Evolutionary conservation across 1,140 invertebrate species (phyloP).

Genomic region (Drosophila bifasciata): DNA sequence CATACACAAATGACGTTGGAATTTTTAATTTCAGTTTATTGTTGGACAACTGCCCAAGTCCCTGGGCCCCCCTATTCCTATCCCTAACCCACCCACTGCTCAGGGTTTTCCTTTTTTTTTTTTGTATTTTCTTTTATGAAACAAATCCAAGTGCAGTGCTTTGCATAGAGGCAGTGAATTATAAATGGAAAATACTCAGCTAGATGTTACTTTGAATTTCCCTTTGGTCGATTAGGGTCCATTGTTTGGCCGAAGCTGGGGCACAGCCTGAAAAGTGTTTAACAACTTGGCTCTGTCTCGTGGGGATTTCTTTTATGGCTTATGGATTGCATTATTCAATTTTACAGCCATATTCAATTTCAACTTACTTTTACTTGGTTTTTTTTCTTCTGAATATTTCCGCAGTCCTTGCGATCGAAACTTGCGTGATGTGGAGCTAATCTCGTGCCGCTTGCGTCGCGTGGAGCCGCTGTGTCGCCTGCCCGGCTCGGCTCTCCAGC

Average conservation of each 20-base stretch:
- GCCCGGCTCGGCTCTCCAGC: slow-evolving; percentile 89
- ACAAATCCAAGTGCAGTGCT: slow-evolving; percentile 34
- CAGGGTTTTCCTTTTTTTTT: slow-evolving; percentile 24
- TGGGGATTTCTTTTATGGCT: slow-evolving; percentile 3
- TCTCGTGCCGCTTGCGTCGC: slow-evolving; percentile 86
- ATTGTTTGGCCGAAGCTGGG: slow-evolving; percentile 5
- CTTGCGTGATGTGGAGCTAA: slow-evolving; percentile 88
- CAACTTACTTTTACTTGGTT: slow-evolving; percentile 14
- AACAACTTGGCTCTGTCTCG: slow-evolving; percentile 1
- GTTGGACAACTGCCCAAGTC: slow-evolving; percentile 44
- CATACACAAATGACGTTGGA: slow-evolving; percentile 60
- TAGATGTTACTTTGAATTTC: slow-evolving; percentile 9
- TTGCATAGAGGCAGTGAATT: slow-evolving; percentile 50
- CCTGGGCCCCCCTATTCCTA: slow-evolving; percentile 15
- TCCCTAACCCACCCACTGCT: slow-evolving; percentile 1
- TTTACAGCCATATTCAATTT: not conserved
- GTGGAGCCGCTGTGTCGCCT: slow-evolving; percentile 88
- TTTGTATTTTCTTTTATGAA: slow-evolving; percentile 11
- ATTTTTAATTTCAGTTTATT: slow-evolving; percentile 64
- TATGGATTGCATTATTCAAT: slow-evolving; percentile 1
- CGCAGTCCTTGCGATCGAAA: slow-evolving; percentile 90
- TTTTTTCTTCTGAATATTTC: slow-evolving; percentile 19
- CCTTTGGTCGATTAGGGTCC: slow-evolving; percentile 5
- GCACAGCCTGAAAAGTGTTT: slow-evolving; percentile 4
- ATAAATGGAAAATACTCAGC: slow-evolving; percentile 58